These are phyloP conservation scores for Nesometra sesokonis DNA, from an alignment of 35 echinoderm and acorn worm species.

Conservation along the genomic window DNA sequence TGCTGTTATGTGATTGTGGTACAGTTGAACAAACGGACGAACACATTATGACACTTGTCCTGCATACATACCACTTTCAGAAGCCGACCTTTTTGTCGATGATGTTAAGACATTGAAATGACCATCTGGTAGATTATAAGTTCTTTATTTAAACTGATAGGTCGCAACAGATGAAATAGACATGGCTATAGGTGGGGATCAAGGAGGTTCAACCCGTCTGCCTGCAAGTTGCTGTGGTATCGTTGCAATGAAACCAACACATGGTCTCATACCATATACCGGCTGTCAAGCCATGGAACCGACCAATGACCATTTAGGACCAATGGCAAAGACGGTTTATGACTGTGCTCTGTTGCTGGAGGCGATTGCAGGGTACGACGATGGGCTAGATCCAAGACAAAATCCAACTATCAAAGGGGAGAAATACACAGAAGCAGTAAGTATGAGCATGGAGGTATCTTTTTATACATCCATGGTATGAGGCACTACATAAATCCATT, in stretches of 20 bases:
- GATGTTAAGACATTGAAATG: no score
- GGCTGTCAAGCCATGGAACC: constrained; percentile 23
- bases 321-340: constrained; percentile 49
- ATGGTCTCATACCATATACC: constrained; percentile 62
- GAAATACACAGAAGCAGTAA: constrained; percentile 40
- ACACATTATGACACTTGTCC: no score
- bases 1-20: no score
- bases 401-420: constrained; percentile 19
- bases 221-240: constrained; percentile 59
- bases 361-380: constrained; percentile 59
- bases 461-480: no score
- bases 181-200: constrained; percentile 65
- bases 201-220: constrained; percentile 56
- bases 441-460: not conserved
- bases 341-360: constrained; percentile 59
- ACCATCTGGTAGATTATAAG: no score
- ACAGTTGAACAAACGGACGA: no score
- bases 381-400: constrained; percentile 45
- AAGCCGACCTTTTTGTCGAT: no score
- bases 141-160: not conserved
- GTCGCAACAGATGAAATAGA: constrained; percentile 60
- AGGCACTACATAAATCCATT: no score
- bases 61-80: no score
- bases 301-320: constrained; percentile 43
- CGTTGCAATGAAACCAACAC: constrained; percentile 58